Conservation (phyloP, 37 sponge, comb jelly and placozoan genomes). For the Haliclona indistincta region DNA sequence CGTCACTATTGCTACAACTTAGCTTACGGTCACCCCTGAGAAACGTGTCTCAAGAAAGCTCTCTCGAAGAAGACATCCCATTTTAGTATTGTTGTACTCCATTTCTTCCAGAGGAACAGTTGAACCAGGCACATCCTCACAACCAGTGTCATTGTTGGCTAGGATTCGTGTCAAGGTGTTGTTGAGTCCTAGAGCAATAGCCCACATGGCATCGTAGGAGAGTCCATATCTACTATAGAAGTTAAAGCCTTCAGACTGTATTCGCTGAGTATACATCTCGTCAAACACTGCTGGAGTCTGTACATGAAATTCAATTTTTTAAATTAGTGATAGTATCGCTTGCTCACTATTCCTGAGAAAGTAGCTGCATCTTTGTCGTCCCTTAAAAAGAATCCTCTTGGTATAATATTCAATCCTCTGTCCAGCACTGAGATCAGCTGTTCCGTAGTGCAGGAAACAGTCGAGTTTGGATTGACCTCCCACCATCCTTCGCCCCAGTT, state of each 20-base stretch:
- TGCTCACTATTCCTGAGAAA: constrained; percentile 2
- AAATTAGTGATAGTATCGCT: too few relatives aligned
- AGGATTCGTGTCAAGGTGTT: background rate
- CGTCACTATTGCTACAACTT: background rate
- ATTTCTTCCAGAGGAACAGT: constrained; percentile 5
- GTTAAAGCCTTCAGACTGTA: background rate
- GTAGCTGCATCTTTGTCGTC: background rate
- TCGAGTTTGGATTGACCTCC: background rate
- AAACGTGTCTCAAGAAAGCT: background rate
- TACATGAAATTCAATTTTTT: too few relatives aligned
- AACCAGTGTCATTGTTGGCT: constrained; percentile 4
- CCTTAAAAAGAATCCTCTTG: background rate
- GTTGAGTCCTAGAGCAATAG: constrained; percentile 11
- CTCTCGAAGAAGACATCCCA: background rate
- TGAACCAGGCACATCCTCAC: constrained; percentile 11
- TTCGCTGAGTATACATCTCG: background rate
- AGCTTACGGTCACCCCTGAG: background rate
- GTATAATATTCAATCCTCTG: background rate
- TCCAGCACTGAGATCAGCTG: background rate
- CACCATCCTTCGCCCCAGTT: background rate
- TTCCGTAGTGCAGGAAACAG: background rate
- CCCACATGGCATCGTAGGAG: constrained; percentile 19
- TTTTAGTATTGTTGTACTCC: constrained; percentile 9
- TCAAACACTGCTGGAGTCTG: background rate
- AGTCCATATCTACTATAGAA: background rate